Percentiles rank a stretch among this genome's conserved stretches.
Conservation (phyloP, 2,113 vertebrate species). For the Terrapene triunguis region DNA sequence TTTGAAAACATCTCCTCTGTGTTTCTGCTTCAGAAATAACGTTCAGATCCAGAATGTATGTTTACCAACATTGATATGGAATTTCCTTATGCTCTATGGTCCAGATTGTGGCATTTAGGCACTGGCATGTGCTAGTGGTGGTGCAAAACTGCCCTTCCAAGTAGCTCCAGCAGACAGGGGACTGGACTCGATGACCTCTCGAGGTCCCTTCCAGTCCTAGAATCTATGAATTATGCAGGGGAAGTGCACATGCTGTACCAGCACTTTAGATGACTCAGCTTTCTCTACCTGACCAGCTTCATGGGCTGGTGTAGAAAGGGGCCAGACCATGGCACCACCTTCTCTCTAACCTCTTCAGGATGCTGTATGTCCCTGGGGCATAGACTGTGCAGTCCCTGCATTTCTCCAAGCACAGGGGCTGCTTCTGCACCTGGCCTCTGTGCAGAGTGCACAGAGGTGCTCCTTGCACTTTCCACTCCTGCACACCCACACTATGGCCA, state of each 20-base stretch:
- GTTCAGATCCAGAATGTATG: not conserved
- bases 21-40: constrained; percentile 48
- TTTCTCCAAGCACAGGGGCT: constrained; percentile 10
- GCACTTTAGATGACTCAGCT: not conserved
- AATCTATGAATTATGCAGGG: not conserved
- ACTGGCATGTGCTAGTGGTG: not conserved
- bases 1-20: constrained; percentile 19
- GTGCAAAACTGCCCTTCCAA: not conserved
- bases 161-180: not conserved
- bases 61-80: not conserved
- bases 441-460: not conserved
- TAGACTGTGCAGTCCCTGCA: not conserved
- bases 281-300: not conserved
- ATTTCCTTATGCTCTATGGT: not conserved
- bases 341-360: not conserved
- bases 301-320: not conserved
- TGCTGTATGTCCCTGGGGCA: not conserved
- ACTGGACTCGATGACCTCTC: too few relatives aligned
- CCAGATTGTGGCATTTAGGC: not conserved
- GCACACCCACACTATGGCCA: not conserved
- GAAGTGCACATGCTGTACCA: not conserved
- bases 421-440: not conserved
- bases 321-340: not conserved
- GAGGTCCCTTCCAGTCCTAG: too few relatives aligned
- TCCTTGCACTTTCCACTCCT: not conserved